Conservation (phyloP, 2,888 invertebrate species). For the Clepsis dumicolana region DNA sequence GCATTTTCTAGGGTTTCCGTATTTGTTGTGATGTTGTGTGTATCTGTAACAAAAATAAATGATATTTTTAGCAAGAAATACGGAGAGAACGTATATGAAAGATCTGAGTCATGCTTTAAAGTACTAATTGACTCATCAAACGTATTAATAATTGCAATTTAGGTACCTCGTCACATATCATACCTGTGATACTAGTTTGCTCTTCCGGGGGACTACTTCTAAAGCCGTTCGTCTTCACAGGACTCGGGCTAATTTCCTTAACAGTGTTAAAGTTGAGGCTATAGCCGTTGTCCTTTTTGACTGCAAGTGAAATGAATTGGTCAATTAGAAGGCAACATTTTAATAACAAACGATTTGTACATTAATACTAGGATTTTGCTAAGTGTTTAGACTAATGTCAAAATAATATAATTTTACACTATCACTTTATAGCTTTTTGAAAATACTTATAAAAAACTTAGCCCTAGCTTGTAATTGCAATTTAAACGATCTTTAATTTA, state of each 20-base stretch:
- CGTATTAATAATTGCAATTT: background rate
- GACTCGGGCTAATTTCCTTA: slow-evolving; percentile 82
- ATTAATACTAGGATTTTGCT: no score
- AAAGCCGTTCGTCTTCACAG: slow-evolving; percentile 81
- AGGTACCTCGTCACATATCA: background rate
- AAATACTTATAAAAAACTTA: no score
- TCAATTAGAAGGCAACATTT: no score
- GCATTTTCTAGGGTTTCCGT: slow-evolving; percentile 81
- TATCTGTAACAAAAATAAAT: slow-evolving; percentile 66
- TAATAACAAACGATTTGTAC: no score
- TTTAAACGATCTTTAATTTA: no score
- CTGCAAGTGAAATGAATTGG: slow-evolving; percentile 67
- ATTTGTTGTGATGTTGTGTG: slow-evolving; percentile 77
- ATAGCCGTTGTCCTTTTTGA: slow-evolving; percentile 83
- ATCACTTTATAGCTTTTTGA: no score
- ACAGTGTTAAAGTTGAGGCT: slow-evolving; percentile 81
- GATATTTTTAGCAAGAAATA: background rate
- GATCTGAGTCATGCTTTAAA: no score
- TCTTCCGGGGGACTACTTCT: slow-evolving; percentile 80
- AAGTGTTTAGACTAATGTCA: no score
- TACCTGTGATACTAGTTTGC: slow-evolving; percentile 82
- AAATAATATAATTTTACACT: no score
- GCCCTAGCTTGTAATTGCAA: no score
- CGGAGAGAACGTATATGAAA: no score
- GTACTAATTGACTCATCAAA: no score